Conservation (phyloP, 2,888 invertebrate species). For the Gortyna flavago region DNA sequence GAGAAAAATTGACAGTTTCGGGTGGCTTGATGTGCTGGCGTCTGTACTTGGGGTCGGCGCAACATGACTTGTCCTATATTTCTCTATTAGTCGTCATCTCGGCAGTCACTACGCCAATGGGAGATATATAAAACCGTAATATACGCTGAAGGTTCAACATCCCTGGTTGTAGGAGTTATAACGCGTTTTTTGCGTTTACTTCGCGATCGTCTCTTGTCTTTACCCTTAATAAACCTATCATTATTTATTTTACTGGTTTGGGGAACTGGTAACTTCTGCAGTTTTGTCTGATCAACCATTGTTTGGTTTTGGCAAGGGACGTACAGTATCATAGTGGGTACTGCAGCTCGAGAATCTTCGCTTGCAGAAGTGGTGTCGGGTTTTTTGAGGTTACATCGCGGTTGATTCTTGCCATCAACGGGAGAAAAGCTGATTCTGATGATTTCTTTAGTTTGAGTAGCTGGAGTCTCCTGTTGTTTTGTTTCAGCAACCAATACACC, state of each 20-base stretch:
- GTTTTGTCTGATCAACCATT: background rate
- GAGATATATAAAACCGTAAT: background rate
- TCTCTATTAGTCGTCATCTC: background rate
- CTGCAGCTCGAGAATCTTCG: background rate
- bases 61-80: background rate
- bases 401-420: background rate
- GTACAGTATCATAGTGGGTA: background rate
- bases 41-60: background rate
- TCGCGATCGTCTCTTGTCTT: background rate
- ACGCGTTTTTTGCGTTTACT: background rate
- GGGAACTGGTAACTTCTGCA: background rate
- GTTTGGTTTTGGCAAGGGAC: background rate
- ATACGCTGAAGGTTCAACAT: background rate
- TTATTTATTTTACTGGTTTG: background rate
- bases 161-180: background rate
- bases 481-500: background rate
- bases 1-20: too few relatives aligned
- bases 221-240: background rate
- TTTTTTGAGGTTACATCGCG: background rate
- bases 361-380: background rate
- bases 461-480: background rate
- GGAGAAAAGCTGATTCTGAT: background rate
- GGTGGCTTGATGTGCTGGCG: too few relatives aligned
- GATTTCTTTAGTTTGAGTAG: background rate
- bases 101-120: background rate